Base-by-base conservation (phyloP, 2,113 vertebrate species). In the Gavia stellata region DNA sequence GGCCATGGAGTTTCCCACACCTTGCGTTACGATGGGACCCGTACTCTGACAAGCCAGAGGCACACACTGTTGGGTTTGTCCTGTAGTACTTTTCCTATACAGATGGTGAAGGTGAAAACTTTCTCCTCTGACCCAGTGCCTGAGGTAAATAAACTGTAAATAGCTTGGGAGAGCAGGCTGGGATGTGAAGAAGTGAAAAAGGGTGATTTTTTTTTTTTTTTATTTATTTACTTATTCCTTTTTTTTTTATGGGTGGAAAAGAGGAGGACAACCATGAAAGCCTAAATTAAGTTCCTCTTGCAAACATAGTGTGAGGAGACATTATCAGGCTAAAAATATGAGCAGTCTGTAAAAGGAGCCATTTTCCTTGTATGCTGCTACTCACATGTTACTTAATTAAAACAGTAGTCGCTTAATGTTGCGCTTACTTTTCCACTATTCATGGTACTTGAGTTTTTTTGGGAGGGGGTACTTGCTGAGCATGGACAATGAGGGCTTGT, bases 71-170 rank as follows among this genome's bases (percentile, higher is more conserved):
- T 94, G 81, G 67, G 93, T 97, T 85, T 90, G 77, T 97, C 72
- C 70, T 77, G 83, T 25, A 36, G 88, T 91, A 89, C 62, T 98
- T 98, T 98, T 98, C 97, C 96, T 90, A 42, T 59, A 75, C 81
- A 42, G 44, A 79, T 40, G 88, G 49, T 58, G 47, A 93, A 86
- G 55, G 63, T 66, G 59, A 80, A 83, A 85, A 77, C 65, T 94
- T 87, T 71, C 70, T 97, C 44, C n/a, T 82, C 78, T 86, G 89
- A 97, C 95, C 80, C 49, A 9, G n/a, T 21, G n/a, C 61, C 36
- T 90, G 86, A 82, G 79, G 91, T 92, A 91, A 96, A 90, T 65
- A 66, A 65, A 67, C 44, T 81, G 70, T 42, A 97, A 97, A 89
- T 81, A 95, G 73, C 31, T 73, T 47, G 52, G 61, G 47, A 92